Base-by-base conservation (phyloP, 2,113 vertebrate species). In the Cryptomyrus ogoouensis region DNA sequence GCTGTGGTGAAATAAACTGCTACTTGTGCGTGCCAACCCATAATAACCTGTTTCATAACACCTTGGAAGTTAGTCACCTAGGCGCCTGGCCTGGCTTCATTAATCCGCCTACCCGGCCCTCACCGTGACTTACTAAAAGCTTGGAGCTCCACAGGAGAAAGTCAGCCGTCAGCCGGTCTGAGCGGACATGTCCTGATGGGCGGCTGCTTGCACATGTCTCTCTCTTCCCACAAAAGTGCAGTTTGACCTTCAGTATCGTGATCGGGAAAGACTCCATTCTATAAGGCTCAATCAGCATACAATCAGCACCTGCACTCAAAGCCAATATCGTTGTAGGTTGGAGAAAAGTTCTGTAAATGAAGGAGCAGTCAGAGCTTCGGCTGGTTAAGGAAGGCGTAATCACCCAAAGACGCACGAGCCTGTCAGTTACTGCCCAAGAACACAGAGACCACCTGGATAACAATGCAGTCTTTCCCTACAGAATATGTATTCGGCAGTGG, bases 1-100 rank as follows among this genome's bases (percentile, higher is more conserved):
- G 44, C 80, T 83, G 80, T 47, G 80, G 19, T 83, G 42, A 77
- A 77, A 77, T 77, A 77, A 83, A 83, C 39, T 83, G 42, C 80
- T 83, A 39, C 39, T 46, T 46, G 35, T 4, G 17, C 5, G 6
- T 83, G 42, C 44, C 19, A 39, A n/a, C 80, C 80, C 39, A 53
- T 56, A 10, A 42, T 84, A 47, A 84, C 39, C 44, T 84, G 19
- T 84, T 44, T 84, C 42, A 84, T 84, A 46, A 46, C 83, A 84
- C 42, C 42, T 84, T 47, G 83, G 42, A 46, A 84, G 83, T 47
- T 42, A 47, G 83, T 84, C 44, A 84, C 83, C 83, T 84, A 47
- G 44, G 21, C 9, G 83, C 77, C 83, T 1, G 83, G 24, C 21
- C 83, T 47, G 46, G 3, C 24, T 2, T 47, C 44, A n/a, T 47